A percentile compares a stretch with the other conserved stretches of the same genome.
Conservation (phyloP, 2,888 invertebrate genomes). For the Arctia plantaginis region DNA sequence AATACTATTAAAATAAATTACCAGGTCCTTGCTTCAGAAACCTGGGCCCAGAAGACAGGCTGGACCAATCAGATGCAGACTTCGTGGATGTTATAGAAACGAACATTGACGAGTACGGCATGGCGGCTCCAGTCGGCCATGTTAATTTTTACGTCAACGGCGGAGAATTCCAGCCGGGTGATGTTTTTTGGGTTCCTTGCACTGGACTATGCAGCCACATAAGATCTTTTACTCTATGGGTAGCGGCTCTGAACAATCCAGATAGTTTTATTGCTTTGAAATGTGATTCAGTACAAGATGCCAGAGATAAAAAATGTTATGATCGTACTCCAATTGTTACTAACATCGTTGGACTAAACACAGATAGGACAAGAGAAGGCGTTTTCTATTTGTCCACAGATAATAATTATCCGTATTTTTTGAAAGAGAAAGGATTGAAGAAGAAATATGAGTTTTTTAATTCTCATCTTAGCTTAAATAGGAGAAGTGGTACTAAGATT, state of each 20-base stretch:
- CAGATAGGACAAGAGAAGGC: constrained; percentile 56
- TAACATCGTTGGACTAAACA: constrained; percentile 59
- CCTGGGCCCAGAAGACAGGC: constrained; percentile 65
- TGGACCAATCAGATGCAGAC: constrained; percentile 72
- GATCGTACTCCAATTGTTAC: constrained; percentile 58
- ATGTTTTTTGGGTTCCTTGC: constrained; percentile 59
- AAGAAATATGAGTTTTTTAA: constrained; percentile 63
- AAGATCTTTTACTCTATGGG: constrained; percentile 59
- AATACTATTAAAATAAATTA: neutral
- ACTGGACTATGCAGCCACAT: constrained; percentile 63
- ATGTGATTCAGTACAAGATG: constrained; percentile 66
- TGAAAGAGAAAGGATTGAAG: constrained; percentile 69
- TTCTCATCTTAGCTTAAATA: constrained; percentile 41
- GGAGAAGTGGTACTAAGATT: neutral
- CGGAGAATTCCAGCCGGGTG: constrained; percentile 70
- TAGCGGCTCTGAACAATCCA: constrained; percentile 60
- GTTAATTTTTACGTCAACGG: constrained; percentile 77
- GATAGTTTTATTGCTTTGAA: constrained; percentile 62
- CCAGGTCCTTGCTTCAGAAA: constrained; percentile 74
- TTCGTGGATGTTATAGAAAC: constrained; percentile 71
- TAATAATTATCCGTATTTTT: constrained; percentile 66
- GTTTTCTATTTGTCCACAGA: constrained; percentile 63
- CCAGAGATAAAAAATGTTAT: constrained; percentile 61
- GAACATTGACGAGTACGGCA: constrained; percentile 73
- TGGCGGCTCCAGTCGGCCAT: constrained; percentile 73